Evolutionary conservation across 2,797 vertebrate species (phyloP).

Genomic region (Tympanoctomys barrerae): DNA sequence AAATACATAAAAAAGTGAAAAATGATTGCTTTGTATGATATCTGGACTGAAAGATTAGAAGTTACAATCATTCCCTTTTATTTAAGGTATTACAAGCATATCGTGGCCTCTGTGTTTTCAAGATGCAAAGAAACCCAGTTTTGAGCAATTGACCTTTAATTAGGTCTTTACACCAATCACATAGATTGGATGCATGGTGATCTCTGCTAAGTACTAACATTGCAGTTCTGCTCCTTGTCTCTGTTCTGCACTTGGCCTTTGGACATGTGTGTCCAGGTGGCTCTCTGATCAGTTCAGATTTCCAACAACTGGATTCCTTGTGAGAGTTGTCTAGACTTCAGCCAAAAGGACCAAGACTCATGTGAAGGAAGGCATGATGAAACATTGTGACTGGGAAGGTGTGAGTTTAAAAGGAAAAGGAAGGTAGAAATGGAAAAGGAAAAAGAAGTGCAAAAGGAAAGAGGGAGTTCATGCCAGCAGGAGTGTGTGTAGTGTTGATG

Average conservation of each 20-base stretch:
- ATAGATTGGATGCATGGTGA: neutral
- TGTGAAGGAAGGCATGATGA: neutral
- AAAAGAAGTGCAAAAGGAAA: neutral
- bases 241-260: neutral
- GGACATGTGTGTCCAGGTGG: neutral
- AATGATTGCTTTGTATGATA: neutral
- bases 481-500: neutral
- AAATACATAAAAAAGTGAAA: too few relatives aligned
- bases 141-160: neutral
- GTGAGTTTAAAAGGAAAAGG: neutral
- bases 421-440: too few relatives aligned
- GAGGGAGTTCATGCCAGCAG: neutral
- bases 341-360: neutral
- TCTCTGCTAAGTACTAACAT: neutral
- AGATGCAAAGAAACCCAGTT: neutral
- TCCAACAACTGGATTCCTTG: neutral
- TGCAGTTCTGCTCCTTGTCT: neutral
- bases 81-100: neutral
- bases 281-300: neutral
- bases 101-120: neutral
- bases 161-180: neutral
- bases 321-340: neutral
- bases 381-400: neutral
- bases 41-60: neutral
- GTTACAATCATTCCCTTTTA: neutral